Evolutionary conservation across 2,888 invertebrate genomes (phyloP).

Genomic region (Coecobrya sp.): DNA sequence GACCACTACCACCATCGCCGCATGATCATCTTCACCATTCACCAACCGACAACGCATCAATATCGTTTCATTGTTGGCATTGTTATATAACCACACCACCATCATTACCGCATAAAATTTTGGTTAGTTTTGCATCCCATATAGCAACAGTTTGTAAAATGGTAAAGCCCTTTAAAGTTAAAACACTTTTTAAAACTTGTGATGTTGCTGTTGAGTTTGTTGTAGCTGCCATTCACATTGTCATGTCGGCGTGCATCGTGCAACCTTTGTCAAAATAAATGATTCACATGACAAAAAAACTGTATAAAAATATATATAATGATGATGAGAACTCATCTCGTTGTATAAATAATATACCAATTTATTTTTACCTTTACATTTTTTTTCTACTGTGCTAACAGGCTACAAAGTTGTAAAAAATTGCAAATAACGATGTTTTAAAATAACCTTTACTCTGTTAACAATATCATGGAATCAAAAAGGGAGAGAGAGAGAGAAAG

Average conservation of each 20-base stretch:
- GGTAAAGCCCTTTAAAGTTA: not conserved
- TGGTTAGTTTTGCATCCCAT: too few species aligned
- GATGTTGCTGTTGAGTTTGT: not conserved
- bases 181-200: constrained; percentile 3
- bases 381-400: too few species aligned
- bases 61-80: not conserved
- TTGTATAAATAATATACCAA: not conserved
- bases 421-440: not conserved
- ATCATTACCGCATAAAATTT: too few species aligned
- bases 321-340: constrained; percentile 23
- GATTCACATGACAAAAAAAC: constrained; percentile 40
- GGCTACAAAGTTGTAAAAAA: not conserved
- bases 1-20: constrained; percentile 24
- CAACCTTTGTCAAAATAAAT: constrained; percentile 71
- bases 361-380: not conserved
- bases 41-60: not conserved
- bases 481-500: constrained; percentile 4
- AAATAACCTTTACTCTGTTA: not conserved
- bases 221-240: constrained; percentile 9
- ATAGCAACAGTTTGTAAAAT: too few species aligned
- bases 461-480: not conserved
- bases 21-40: not conserved
- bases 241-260: constrained; percentile 55
- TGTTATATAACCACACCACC: too few species aligned
- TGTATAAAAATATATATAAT: constrained; percentile 1